Percentiles rank a stretch among this genome's conserved stretches.
phyloP scores from a whole-genome alignment of 1,140 invertebrate species.

The Sitodiplosis mosellana region DNA sequence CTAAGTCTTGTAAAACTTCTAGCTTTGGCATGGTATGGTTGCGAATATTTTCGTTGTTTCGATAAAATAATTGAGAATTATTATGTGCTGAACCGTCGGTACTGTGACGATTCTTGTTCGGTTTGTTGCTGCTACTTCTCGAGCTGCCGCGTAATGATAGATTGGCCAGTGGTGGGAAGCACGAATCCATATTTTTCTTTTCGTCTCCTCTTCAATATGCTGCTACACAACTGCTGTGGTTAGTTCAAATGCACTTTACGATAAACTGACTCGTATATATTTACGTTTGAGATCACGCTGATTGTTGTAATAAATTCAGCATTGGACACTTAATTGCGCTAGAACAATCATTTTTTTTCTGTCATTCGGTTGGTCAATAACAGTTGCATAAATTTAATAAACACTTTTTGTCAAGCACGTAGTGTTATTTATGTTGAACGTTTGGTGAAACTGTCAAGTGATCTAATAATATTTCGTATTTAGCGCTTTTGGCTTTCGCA shows the following conservation, averaged over 20 bases:
- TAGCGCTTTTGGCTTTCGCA: too few species aligned
- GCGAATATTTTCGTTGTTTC: background rate
- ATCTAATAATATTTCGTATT: too few species aligned
- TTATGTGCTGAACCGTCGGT: conserved; percentile 3
- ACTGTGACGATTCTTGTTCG: conserved; percentile 3
- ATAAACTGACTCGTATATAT: background rate
- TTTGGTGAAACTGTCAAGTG: too few species aligned
- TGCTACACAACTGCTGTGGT: too few species aligned
- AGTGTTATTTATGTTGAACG: too few species aligned
- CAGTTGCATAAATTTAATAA: background rate
- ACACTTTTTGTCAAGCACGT: too few species aligned
- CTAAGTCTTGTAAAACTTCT: conserved; percentile 27
- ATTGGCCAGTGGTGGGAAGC: conserved; percentile 21
- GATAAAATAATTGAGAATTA: background rate
- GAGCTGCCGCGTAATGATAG: conserved; percentile 10
- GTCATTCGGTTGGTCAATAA: background rate
- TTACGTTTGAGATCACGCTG: background rate
- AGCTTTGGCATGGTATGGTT: conserved; percentile 11
- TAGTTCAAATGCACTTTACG: background rate
- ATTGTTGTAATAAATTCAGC: background rate
- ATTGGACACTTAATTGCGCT: background rate
- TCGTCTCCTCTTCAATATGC: background rate
- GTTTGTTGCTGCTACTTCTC: background rate
- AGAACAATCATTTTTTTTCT: background rate
- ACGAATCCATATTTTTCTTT: conserved; percentile 19